phyloP scores from a whole-genome alignment of 2,888 invertebrate species.

The Serrognathus titanus region DNA sequence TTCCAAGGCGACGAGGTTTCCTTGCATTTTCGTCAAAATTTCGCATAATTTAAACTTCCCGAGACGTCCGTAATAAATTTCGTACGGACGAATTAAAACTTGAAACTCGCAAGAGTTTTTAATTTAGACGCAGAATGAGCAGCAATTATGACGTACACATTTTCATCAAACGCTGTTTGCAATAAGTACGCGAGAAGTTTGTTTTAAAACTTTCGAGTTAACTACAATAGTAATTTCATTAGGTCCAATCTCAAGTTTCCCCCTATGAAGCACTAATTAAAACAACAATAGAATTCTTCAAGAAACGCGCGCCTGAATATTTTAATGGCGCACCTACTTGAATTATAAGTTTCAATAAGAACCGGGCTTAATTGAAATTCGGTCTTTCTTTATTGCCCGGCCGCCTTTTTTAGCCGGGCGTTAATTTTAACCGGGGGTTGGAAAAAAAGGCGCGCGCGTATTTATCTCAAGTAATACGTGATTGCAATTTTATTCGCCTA shows the following conservation, averaged over 20 bases:
- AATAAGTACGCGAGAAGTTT: conserved; percentile 1
- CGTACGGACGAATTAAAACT: no score
- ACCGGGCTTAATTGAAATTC: conserved; percentile 26
- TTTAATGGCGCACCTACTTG: conserved; percentile 37
- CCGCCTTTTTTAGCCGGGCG: conserved; percentile 1
- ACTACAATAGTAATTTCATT: conserved; percentile 37
- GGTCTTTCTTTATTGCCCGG: conserved; percentile 15
- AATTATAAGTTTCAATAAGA: conserved; percentile 28
- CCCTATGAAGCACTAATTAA: conserved; percentile 40
- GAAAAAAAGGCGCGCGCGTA: not conserved
- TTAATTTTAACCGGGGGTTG: not conserved
- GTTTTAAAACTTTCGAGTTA: not conserved
- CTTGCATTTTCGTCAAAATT: no score
- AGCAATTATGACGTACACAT: conserved; percentile 1
- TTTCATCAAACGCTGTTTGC: conserved; percentile 2
- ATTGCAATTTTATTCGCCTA: not conserved
- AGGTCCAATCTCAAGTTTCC: conserved; percentile 34
- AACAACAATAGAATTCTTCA: conserved; percentile 42
- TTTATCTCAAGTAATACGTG: not conserved
- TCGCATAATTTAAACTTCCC: no score
- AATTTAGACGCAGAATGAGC: not conserved
- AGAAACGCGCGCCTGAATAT: conserved; percentile 37
- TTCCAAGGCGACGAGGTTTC: no score
- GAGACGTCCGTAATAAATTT: no score
- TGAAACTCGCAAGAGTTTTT: no score